Evolutionary conservation across 2,797 vertebrate genomes (phyloP).

Genomic region (Ptychobarbus kaznakovi): DNA sequence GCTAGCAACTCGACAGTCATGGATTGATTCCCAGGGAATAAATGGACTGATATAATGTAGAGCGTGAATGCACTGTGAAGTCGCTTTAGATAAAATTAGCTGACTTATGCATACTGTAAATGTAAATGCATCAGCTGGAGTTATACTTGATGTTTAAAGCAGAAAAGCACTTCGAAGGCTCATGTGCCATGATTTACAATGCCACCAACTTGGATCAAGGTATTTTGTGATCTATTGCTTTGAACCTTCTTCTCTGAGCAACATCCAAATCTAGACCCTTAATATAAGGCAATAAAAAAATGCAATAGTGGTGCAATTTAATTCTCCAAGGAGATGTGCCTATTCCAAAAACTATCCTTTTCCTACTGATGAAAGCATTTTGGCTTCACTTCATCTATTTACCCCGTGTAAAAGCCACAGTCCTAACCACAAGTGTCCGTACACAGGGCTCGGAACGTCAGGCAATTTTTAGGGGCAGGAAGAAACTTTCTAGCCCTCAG

Average conservation of each 20-base stretch:
- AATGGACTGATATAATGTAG: background rate
- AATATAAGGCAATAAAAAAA: background rate
- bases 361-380: conserved; percentile 17
- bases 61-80: background rate
- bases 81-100: background rate
- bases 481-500: conserved; percentile 36
- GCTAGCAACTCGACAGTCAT: background rate
- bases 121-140: background rate
- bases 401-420: conserved; percentile 20
- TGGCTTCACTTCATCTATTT: conserved; percentile 22
- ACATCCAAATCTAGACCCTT: background rate
- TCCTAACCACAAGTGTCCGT: background rate
- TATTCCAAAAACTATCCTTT: conserved; percentile 3
- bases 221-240: conserved; percentile 28
- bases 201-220: conserved; percentile 19
- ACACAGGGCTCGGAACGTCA: background rate
- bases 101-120: background rate
- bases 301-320: background rate
- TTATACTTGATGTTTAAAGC: background rate
- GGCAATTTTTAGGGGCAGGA: conserved; percentile 1
- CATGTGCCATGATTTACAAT: background rate
- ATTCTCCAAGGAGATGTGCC: conserved; percentile 19
- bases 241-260: conserved; percentile 1
- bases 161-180: background rate
- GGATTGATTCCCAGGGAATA: background rate